These are phyloP conservation scores for Halictus rubicundus DNA, from an alignment of 1,140 invertebrate species.

Conservation along the genomic window DNA sequence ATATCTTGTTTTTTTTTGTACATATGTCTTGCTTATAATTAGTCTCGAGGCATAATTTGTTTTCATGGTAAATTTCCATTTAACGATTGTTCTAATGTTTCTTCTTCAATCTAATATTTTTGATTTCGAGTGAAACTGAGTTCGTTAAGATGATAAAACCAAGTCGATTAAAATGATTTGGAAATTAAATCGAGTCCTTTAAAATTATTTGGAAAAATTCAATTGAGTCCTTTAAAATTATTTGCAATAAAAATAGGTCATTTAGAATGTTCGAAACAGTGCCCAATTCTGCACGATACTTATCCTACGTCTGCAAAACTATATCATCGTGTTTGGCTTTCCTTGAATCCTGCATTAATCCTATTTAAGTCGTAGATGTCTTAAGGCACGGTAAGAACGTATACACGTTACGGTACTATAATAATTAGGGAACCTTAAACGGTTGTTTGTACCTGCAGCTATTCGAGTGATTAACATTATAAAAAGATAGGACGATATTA, in stretches of 20 bases:
- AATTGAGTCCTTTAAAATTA: no score
- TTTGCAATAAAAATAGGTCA: neutral
- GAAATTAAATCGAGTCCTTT: no score
- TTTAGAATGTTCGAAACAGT: neutral
- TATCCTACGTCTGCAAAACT: slow-evolving; percentile 12
- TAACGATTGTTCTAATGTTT: no score
- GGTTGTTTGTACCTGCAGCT: neutral
- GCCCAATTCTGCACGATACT: neutral
- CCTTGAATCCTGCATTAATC: slow-evolving; percentile 1
- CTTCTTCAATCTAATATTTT: no score
- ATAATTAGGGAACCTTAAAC: neutral
- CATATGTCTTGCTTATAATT: no score
- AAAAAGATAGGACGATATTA: slow-evolving; percentile 28
- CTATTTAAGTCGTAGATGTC: slow-evolving; percentile 40
- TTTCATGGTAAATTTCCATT: no score
- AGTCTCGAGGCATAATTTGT: no score
- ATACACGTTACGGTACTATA: neutral
- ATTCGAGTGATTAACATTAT: slow-evolving; percentile 7
- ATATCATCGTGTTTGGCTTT: slow-evolving; percentile 29
- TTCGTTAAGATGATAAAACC: no score
- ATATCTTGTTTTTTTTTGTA: no score
- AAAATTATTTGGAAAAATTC: no score
- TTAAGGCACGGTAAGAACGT: slow-evolving; percentile 23
- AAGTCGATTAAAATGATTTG: no score
- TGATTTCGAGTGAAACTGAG: no score